These are phyloP conservation scores for Atherinomorus stipes DNA, from an alignment of 2,113 vertebrate genomes.

Conservation along the genomic window DNA sequence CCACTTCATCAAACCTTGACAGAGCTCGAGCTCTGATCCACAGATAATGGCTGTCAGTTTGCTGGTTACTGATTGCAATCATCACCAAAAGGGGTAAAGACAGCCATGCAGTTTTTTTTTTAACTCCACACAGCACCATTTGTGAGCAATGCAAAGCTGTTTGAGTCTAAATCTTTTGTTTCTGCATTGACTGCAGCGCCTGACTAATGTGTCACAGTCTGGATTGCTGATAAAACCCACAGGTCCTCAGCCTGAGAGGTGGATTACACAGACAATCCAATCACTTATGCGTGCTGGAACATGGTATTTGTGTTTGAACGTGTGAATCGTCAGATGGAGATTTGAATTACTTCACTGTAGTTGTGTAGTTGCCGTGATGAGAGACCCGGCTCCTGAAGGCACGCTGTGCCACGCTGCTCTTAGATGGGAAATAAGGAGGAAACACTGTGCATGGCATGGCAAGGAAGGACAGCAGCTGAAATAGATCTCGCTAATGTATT, in stretches of 20 bases:
- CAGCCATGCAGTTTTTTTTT: constrained; percentile 43
- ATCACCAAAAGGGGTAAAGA: constrained; percentile 42
- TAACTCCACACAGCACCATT: constrained; percentile 43
- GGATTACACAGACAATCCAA: constrained; percentile 62
- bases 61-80: constrained; percentile 69
- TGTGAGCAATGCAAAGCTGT: constrained; percentile 47
- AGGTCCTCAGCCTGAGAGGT: constrained; percentile 51
- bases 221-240: constrained; percentile 45
- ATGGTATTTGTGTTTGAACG: constrained; percentile 1
- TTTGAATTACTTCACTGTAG: constrained; percentile 4
- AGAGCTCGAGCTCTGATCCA: constrained; percentile 57
- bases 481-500: constrained; percentile 54
- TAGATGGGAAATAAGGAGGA: constrained; percentile 60
- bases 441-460: neutral
- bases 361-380: constrained; percentile 70
- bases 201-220: constrained; percentile 38
- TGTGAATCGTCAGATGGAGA: constrained; percentile 22
- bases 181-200: constrained; percentile 24
- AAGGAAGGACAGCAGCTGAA: constrained; percentile 27
- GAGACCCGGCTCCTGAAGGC: constrained; percentile 87
- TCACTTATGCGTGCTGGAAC: constrained; percentile 30
- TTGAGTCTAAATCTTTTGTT: constrained; percentile 55
- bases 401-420: constrained; percentile 85
- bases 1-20: constrained; percentile 15
- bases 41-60: constrained; percentile 60